These are phyloP conservation scores for Cranoglanis bouderius DNA, from an alignment of 2,113 vertebrate genomes.

Conservation along the genomic window DNA sequence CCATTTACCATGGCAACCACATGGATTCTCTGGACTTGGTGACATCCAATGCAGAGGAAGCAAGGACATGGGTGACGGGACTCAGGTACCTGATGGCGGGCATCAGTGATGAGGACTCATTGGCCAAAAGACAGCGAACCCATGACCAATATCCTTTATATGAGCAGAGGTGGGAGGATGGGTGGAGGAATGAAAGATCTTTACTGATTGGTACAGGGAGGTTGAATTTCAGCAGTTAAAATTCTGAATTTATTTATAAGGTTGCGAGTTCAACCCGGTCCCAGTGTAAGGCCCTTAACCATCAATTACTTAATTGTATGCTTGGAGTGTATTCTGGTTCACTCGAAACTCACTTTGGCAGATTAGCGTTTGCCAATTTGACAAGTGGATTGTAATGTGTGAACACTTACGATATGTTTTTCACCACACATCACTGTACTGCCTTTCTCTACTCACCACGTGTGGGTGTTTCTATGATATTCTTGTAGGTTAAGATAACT, in stretches of 20 bases:
- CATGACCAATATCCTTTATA: slow-evolving; percentile 94
- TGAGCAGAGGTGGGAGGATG: background rate
- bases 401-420: background rate
- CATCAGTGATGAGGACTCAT: slow-evolving; percentile 94
- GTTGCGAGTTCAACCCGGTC: background rate
- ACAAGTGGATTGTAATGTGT: background rate
- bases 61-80: slow-evolving; percentile 94
- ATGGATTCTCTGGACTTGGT: slow-evolving; percentile 95
- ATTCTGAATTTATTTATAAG: background rate
- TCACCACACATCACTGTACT: background rate
- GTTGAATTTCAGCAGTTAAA: background rate
- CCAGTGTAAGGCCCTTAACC: background rate
- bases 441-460: background rate
- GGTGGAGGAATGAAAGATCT: background rate
- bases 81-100: slow-evolving; percentile 95
- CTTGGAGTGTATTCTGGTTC: background rate
- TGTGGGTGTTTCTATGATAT: background rate
- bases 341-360: background rate
- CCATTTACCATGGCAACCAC: slow-evolving; percentile 94
- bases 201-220: background rate
- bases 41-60: slow-evolving; percentile 91
- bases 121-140: slow-evolving; percentile 89
- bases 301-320: background rate
- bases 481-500: background rate
- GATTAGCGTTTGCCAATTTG: background rate